phyloP scores from a whole-genome alignment of 2,888 invertebrate genomes.

The Pollenia labialis region DNA sequence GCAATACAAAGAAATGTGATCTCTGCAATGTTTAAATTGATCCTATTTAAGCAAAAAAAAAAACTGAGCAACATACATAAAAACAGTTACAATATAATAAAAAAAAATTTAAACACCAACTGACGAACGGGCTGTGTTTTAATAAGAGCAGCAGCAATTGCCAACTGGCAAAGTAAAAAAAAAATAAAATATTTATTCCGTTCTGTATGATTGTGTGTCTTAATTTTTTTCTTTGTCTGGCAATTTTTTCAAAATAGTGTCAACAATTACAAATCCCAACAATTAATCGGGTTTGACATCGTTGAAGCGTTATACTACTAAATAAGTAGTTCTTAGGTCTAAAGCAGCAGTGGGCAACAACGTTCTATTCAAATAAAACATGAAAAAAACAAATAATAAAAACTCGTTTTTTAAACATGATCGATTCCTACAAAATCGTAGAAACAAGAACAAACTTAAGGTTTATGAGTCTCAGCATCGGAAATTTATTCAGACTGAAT shows the following conservation, averaged over 20 bases:
- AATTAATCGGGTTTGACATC: conserved; percentile 38
- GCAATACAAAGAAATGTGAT: conserved; percentile 59
- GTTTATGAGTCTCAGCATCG: no score
- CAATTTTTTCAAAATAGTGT: conserved; percentile 37
- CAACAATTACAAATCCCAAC: not conserved
- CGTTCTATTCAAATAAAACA: no score
- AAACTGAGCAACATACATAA: conserved; percentile 3
- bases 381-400: no score
- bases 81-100: conserved; percentile 29
- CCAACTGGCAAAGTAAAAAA: conserved; percentile 60
- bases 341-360: no score
- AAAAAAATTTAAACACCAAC: conserved; percentile 50
- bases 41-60: conserved; percentile 56
- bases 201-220: conserved; percentile 57
- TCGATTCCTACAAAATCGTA: no score
- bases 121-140: conserved; percentile 63
- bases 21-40: conserved; percentile 58
- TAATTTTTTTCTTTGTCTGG: conserved; percentile 52
- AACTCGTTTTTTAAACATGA: no score
- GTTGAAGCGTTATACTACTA: not conserved
- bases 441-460: no score
- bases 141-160: conserved; percentile 70
- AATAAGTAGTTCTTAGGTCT: not conserved
- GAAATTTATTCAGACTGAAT: no score
- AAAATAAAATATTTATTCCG: conserved; percentile 57